Conservation (phyloP, 2,113 vertebrate genomes). For the Empidonax traillii region DNA sequence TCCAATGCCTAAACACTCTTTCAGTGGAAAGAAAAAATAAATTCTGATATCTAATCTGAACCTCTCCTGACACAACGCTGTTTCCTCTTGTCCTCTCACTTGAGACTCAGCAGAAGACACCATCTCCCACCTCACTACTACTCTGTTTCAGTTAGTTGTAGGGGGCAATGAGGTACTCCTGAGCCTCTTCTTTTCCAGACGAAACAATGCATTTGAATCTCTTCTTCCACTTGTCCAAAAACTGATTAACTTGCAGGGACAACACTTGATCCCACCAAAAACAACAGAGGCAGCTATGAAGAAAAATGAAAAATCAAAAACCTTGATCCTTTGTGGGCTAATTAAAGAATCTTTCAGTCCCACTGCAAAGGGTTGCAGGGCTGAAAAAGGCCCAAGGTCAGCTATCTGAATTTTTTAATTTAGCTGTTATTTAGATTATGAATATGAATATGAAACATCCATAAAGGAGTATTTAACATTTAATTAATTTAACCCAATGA, state of each 20-base stretch:
- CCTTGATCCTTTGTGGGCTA: background rate
- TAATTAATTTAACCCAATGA: background rate
- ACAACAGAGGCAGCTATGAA: background rate
- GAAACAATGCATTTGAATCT: background rate
- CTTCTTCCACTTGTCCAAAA: background rate
- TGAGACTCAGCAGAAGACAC: background rate
- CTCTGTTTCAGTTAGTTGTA: background rate
- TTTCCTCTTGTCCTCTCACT: background rate
- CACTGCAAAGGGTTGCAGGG: background rate
- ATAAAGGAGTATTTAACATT: background rate
- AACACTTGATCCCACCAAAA: background rate
- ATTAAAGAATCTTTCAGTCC: background rate
- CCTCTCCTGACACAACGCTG: background rate
- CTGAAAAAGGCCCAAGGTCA: background rate
- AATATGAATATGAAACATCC: background rate
- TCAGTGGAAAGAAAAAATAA: background rate
- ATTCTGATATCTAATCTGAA: background rate
- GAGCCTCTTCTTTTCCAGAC: background rate
- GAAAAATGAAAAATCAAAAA: background rate
- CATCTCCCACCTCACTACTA: background rate
- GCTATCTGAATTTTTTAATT: background rate
- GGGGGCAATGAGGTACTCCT: background rate
- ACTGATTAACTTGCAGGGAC: background rate
- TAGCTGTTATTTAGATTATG: background rate
- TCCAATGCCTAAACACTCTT: background rate